Percentiles rank a stretch among this genome's conserved stretches.
These are phyloP conservation scores for Liparis tanakae DNA, from an alignment of 2,797 vertebrate genomes.

Conservation along the genomic window DNA sequence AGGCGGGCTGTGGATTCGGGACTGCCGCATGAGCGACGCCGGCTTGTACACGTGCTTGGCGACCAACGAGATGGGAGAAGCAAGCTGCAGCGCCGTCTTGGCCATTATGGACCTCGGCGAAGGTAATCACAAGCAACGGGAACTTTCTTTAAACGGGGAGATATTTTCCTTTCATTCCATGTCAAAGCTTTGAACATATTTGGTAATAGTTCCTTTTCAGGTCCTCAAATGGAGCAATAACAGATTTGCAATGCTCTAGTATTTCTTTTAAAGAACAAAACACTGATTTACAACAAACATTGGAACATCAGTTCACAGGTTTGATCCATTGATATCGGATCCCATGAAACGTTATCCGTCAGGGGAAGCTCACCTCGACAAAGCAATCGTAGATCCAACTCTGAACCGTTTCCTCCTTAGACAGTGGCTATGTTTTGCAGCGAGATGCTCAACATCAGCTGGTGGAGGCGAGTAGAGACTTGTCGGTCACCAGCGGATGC, in stretches of 20 bases:
- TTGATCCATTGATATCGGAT: slow-evolving; percentile 2
- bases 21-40: slow-evolving; percentile 85
- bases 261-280: slow-evolving; percentile 1
- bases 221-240: neutral
- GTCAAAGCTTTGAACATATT: neutral
- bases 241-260: neutral
- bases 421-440: slow-evolving; percentile 10
- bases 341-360: neutral
- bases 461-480: slow-evolving; percentile 39
- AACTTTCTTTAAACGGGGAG: neutral
- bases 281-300: neutral
- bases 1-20: slow-evolving; percentile 89
- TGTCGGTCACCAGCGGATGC: slow-evolving; percentile 17
- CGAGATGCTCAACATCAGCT: slow-evolving; percentile 48
- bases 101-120: slow-evolving; percentile 91
- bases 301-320: too few relatives aligned
- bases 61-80: slow-evolving; percentile 85
- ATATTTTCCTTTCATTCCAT: neutral
- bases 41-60: slow-evolving; percentile 93
- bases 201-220: neutral
- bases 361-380: neutral
- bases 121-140: slow-evolving; percentile 80
- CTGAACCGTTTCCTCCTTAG: slow-evolving; percentile 23
- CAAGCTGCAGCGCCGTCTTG: slow-evolving; percentile 86
- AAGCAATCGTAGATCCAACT: slow-evolving; percentile 10